Percentiles rank a stretch among this genome's conserved stretches.
phyloP scores from a whole-genome alignment of 2,113 vertebrate species.

The Patagioenas fasciata region DNA sequence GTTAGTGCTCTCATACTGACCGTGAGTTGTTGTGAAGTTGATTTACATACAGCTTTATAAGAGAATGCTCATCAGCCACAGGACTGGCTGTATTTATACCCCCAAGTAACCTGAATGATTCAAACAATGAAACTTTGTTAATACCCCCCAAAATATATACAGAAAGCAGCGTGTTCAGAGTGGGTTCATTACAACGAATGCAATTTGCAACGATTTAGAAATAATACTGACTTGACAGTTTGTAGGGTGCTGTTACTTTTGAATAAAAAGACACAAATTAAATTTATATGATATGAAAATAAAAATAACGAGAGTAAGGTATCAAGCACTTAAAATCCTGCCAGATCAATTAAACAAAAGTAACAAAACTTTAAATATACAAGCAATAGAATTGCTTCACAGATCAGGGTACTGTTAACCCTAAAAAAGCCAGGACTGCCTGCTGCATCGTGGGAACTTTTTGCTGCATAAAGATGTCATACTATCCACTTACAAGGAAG shows the following conservation, averaged over 20 bases:
- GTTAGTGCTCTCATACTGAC: slow-evolving; percentile 75
- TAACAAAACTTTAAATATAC: neutral
- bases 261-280: neutral
- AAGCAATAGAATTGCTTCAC: neutral
- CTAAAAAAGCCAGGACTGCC: slow-evolving; percentile 26
- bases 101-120: slow-evolving; percentile 78
- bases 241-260: neutral
- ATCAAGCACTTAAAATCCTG: neutral
- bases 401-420: neutral
- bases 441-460: slow-evolving; percentile 12
- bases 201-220: slow-evolving; percentile 32
- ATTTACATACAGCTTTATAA: slow-evolving; percentile 80
- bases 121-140: slow-evolving; percentile 74
- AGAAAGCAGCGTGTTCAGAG: slow-evolving; percentile 52
- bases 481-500: slow-evolving; percentile 18
- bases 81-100: slow-evolving; percentile 72
- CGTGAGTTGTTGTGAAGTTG: slow-evolving; percentile 74
- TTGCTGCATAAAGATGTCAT: slow-evolving; percentile 19
- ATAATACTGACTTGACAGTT: neutral
- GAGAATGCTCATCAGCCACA: slow-evolving; percentile 77
- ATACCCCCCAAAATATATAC: slow-evolving; percentile 44
- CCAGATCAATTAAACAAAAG: neutral
- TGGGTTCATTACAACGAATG: neutral
- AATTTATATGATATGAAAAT: neutral
- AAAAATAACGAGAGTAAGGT: neutral